phyloP scores from a whole-genome alignment of 2,888 invertebrate species.

The Melanostoma scalare region DNA sequence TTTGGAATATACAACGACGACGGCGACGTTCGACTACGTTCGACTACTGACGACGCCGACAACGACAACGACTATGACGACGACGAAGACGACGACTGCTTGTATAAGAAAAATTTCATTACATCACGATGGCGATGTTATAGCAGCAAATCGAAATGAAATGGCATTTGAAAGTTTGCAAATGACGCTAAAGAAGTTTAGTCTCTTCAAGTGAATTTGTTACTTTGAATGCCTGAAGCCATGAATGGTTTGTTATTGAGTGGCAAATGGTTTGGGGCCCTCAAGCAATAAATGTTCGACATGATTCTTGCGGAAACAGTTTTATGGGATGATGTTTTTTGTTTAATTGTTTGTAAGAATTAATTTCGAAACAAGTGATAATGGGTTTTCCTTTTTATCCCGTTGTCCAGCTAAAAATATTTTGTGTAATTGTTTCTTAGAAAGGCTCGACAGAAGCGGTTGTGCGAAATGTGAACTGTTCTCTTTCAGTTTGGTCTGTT shows the following conservation, averaged over 20 bases:
- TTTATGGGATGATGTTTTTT: conserved; percentile 65
- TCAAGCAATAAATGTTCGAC: conserved; percentile 64
- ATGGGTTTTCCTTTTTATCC: neutral
- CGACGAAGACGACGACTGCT: neutral
- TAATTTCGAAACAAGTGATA: conserved; percentile 45
- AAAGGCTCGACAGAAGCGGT: no score
- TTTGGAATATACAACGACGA: conserved; percentile 8
- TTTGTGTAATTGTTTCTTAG: no score
- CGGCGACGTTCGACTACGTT: no score
- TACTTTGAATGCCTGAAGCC: conserved; percentile 45
- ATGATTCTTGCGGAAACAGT: conserved; percentile 61
- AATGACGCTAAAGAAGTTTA: conserved; percentile 21
- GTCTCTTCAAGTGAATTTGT: conserved; percentile 36
- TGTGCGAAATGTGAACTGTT: no score
- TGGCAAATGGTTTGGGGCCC: conserved; percentile 54
- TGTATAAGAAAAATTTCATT: conserved; percentile 24
- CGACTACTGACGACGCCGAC: no score
- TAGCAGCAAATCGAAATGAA: conserved; percentile 39
- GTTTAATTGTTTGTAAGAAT: conserved; percentile 71
- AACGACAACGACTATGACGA: no score
- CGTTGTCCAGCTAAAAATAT: neutral
- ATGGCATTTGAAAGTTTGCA: conserved; percentile 56
- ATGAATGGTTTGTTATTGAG: conserved; percentile 68
- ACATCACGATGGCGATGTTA: conserved; percentile 12
- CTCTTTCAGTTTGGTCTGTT: no score